Evolutionary conservation across 2,113 vertebrate species (phyloP).

Genomic region (Sialia sialis): DNA sequence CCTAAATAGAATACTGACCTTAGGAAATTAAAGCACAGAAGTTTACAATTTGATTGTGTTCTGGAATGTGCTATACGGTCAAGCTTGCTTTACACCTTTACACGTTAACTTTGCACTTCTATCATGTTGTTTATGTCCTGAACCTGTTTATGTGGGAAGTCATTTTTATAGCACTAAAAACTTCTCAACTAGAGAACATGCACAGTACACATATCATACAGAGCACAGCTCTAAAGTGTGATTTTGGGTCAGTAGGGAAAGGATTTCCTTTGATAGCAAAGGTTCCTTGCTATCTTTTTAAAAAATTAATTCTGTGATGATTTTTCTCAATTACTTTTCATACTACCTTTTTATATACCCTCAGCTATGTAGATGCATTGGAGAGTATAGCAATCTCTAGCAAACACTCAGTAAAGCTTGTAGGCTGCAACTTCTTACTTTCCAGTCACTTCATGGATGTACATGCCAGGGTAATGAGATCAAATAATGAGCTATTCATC

Average conservation of each 20-base stretch:
- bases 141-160: not conserved
- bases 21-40: not conserved
- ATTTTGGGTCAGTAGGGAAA: not conserved
- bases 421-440: not conserved
- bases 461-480: not conserved
- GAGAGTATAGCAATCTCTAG: not conserved
- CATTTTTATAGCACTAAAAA: not conserved
- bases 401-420: not conserved
- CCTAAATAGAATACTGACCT: not conserved
- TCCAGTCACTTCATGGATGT: not conserved
- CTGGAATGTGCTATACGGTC: not conserved
- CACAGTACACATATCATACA: not conserved
- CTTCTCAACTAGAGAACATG: not conserved
- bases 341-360: not conserved
- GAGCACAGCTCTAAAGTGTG: not conserved
- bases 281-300: not conserved
- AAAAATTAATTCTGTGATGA: not conserved
- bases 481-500: slow-evolving; percentile 30
- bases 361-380: not conserved
- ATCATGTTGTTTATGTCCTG: not conserved
- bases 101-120: not conserved
- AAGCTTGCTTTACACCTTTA: not conserved
- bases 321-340: not conserved
- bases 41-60: not conserved
- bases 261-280: not conserved